Base-by-base conservation (phyloP, 53 echinoderm and acorn worm genomes). In the Mesocentrotus franciscanus region DNA sequence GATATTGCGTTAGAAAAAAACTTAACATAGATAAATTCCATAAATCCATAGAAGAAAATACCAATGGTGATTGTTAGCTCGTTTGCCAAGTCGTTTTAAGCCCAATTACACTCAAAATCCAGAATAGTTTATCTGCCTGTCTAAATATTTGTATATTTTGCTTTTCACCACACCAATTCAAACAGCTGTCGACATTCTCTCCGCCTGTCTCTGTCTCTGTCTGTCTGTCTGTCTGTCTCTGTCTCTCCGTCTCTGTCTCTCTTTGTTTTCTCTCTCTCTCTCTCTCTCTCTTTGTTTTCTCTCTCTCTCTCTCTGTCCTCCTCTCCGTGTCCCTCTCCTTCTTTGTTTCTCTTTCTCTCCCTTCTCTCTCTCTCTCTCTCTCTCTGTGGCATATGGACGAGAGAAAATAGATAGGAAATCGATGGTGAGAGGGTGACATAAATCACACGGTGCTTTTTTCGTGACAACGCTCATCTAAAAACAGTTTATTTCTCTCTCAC, bases 111-210 rank as follows among this genome's bases (percentile, higher is more conserved):
- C n/a, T 84, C 55, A 32, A 49, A 14, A 55, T 61, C 33, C 18
- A 34, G 33, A 20, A 56, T 66, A 94, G 72, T 18, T 57, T 85
- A 81, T 94, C 61, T 94, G 29, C 78, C 83, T 94, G 66, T 94
- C 83, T 85, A 94, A 78, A 56, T 94, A 94, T 83, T 57, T 94
- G 66, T 94, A 27, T 93, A 79, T 85, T 57, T 94, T n/a, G 29
- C 34, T 81, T 78, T 94, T 56, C 55, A 94, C 30, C 36, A 42
- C 27, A 33, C 75, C 16, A 55, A 72, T 27, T 58, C 78, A 72
- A 42, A 36, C 79, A 72, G 64, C 83, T 94, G 78, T 94, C 62
- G 79, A 85, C 34, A 39, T 93, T 62, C 71, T 62, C 58, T 61
- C 32, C 14, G 9, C 39, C 59, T 60, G 20, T 83, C 62, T 61